phyloP scores from a whole-genome alignment of 2,888 invertebrate genomes.

The Bugula neritina region DNA sequence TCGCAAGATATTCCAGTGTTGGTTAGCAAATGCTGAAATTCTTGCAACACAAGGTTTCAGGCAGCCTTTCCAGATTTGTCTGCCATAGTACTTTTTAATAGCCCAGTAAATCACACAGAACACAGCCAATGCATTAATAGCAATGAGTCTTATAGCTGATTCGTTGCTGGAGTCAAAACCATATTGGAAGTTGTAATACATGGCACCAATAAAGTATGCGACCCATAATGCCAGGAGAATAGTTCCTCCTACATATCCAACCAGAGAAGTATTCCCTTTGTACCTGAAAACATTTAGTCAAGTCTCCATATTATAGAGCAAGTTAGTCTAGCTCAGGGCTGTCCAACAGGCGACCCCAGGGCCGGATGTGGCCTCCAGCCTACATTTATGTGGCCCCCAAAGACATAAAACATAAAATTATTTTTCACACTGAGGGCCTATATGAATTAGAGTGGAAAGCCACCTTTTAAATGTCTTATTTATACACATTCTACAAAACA shows the following conservation, averaged over 20 bases:
- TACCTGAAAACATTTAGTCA: too few species aligned
- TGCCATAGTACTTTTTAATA: constrained; percentile 14
- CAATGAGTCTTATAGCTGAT: constrained; percentile 22
- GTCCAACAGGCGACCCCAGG: too few species aligned
- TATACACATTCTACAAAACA: too few species aligned
- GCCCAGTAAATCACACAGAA: constrained; percentile 26
- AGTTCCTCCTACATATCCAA: neutral
- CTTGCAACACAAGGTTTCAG: neutral
- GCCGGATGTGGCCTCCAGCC: too few species aligned
- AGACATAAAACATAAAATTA: too few species aligned
- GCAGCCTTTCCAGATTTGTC: constrained; percentile 1
- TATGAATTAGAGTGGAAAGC: too few species aligned
- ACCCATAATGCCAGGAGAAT: constrained; percentile 12
- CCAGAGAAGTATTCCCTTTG: neutral
- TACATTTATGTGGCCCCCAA: too few species aligned
- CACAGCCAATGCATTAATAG: constrained; percentile 19
- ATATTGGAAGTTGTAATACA: constrained; percentile 27
- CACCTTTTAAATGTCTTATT: too few species aligned
- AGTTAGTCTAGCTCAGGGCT: too few species aligned
- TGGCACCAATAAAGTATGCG: constrained; percentile 27
- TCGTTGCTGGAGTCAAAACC: constrained; percentile 26
- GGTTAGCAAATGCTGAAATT: neutral
- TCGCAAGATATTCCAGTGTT: neutral
- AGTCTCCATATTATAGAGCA: too few species aligned
- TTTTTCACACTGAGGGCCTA: too few species aligned